Base-by-base conservation (phyloP, 2,797 vertebrate species). In the Prionace glauca region DNA sequence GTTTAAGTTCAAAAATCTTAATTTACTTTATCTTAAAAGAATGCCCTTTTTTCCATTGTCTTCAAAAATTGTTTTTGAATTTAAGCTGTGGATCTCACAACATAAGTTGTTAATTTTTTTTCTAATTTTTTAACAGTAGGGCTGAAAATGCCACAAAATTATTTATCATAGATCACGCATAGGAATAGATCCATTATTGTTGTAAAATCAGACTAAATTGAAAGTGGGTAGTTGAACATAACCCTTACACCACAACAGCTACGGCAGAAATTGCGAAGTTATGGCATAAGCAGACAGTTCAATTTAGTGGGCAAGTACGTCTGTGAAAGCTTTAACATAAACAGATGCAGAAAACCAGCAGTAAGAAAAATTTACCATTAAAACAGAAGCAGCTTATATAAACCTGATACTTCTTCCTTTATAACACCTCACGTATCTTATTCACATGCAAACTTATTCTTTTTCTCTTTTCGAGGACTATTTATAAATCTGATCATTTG, bases 81-180 rank as follows among this genome's bases (percentile, higher is more conserved):
- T 74, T 50, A 74, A 72, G 3, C 22, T 50, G 69, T 26, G 71
- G 45, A 3, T 93, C 18, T 9, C 56, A 24, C 36, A 50, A 36
- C 11, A 22, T 56, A 74, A 72, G 74, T 94, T 74, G 93, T 45
- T 67, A 56, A 41, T 32, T 95, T 60, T 95, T 56, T 77, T 77
- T 60, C 41, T 77, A 60, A 95, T 95, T 95, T 36, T 18, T 95
- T 77, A 56, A 32, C 45, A 60, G 20, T 29, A 50, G 14, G 29
- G 32, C 14, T 45, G 14, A 71, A 77, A 95, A 3, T 56, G 16
- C 50, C 71, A 60, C 93, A 95, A 74, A n/a, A 60, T 60, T 94
- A n/a, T 94, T 94, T 94, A 94, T 32, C 20, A 56, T 56, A 56
- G 71, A 45, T 95, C 93, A 77, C 9, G 32, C 93, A 74, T n/a